These are phyloP conservation scores for Parasteatoda lunata DNA, from an alignment of 2,888 invertebrate genomes.

Conservation along the genomic window DNA sequence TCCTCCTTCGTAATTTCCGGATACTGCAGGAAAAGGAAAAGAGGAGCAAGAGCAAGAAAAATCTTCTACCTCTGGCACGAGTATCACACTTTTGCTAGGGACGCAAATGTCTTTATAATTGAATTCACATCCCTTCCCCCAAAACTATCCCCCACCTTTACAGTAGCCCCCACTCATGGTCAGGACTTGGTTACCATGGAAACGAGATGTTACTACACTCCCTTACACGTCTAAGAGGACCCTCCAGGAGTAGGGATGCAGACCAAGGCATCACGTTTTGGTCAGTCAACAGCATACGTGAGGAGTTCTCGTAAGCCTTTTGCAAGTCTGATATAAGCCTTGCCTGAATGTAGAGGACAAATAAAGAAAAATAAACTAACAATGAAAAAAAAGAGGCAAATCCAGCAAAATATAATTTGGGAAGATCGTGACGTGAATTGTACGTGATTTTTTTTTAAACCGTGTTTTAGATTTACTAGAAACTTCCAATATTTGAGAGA, in stretches of 20 bases:
- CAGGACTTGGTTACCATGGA: slow-evolving; percentile 59
- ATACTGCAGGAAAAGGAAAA: slow-evolving; percentile 30
- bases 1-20: slow-evolving; percentile 66
- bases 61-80: slow-evolving; percentile 56
- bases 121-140: slow-evolving; percentile 58
- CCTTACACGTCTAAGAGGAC: neutral
- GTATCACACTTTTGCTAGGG: slow-evolving; percentile 67
- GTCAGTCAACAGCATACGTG: slow-evolving; percentile 45
- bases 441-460: neutral
- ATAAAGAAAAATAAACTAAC: slow-evolving; percentile 4
- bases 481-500: slow-evolving; percentile 52
- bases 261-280: slow-evolving; percentile 55
- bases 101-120: slow-evolving; percentile 68
- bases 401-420: slow-evolving; percentile 63
- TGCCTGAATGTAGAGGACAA: neutral
- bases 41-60: slow-evolving; percentile 51
- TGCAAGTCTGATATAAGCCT: slow-evolving; percentile 8
- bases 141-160: neutral
- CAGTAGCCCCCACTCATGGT: slow-evolving; percentile 26
- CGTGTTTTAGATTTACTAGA: slow-evolving; percentile 37
- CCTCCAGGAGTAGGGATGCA: neutral
- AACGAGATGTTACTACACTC: slow-evolving; percentile 64
- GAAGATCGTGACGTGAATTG: slow-evolving; percentile 55
- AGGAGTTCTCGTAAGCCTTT: slow-evolving; percentile 5
- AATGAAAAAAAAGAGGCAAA: slow-evolving; percentile 27